Percentiles rank a stretch among this genome's conserved stretches.
phyloP scores from a whole-genome alignment of 2,113 vertebrate genomes.

The Corythaixoides concolor region DNA sequence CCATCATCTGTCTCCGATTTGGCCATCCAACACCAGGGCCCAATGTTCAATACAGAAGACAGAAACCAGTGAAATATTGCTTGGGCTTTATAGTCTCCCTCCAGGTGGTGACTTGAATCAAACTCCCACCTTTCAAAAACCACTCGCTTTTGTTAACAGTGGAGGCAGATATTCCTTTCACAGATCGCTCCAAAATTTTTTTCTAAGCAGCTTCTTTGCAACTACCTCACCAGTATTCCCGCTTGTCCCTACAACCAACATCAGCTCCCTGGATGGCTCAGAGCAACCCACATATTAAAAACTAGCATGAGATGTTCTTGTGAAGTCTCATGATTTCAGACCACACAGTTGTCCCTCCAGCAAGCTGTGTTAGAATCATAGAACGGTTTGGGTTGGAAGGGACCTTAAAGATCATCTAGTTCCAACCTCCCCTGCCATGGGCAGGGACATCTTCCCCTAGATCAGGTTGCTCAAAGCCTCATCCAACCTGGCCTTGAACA shows the following conservation, averaged over 20 bases:
- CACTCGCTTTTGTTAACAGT: not conserved
- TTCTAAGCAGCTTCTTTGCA: not conserved
- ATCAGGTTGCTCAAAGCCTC: too few relatives aligned
- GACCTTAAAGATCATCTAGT: too few relatives aligned
- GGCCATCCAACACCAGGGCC: rapidly evolving
- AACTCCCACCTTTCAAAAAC: not conserved
- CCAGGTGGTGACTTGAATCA: not conserved
- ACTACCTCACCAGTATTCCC: not conserved
- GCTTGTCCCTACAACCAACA: not conserved
- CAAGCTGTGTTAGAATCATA: not conserved
- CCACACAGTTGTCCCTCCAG: not conserved
- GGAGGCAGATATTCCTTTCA: not conserved
- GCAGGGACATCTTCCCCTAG: too few relatives aligned
- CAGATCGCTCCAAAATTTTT: too few relatives aligned
- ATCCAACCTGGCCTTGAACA: too few relatives aligned
- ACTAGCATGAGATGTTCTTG: not conserved
- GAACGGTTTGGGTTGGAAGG: too few relatives aligned
- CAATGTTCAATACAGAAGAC: not conserved
- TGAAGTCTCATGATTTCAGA: not conserved
- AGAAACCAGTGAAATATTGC: not conserved
- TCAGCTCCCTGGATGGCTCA: not conserved
- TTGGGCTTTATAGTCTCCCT: not conserved
- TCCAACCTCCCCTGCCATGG: too few relatives aligned
- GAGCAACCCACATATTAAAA: not conserved
- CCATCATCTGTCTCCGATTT: not conserved